Percentiles rank a stretch among this genome's conserved stretches.
Conservation (phyloP, 2,113 vertebrate genomes). For the Rhineura floridana region DNA sequence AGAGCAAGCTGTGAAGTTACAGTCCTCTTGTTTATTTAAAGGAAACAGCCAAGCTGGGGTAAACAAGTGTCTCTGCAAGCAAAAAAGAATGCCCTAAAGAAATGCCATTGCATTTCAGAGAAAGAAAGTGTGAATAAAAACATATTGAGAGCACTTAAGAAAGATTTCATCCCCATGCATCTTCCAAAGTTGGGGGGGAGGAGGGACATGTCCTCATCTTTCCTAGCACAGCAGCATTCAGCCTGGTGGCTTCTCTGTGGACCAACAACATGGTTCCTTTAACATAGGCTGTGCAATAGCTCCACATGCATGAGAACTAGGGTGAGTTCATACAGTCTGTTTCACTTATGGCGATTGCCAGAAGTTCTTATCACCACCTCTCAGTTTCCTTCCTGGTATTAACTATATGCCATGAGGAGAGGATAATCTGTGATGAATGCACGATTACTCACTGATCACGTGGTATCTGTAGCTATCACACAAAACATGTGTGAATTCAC, state of each 20-base stretch:
- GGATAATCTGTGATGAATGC: neutral
- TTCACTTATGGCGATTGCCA: neutral
- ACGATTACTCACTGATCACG: neutral
- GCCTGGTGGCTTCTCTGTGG: no score
- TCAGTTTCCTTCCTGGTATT: neutral
- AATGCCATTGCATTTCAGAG: neutral
- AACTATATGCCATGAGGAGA: neutral
- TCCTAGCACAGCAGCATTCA: neutral
- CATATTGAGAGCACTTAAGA: neutral
- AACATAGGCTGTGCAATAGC: neutral
- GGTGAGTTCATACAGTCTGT: conserved; percentile 9
- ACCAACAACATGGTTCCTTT: neutral
- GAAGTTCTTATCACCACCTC: neutral
- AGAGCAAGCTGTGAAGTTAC: conserved; percentile 18
- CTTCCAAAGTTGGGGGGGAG: neutral
- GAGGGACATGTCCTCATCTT: neutral
- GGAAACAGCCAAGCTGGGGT: neutral
- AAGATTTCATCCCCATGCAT: conserved; percentile 1
- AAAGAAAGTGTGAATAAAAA: neutral
- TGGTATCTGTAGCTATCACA: neutral
- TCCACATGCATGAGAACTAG: neutral
- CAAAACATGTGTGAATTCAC: conserved; percentile 5
- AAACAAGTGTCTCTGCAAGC: conserved; percentile 1
- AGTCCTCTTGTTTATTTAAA: neutral
- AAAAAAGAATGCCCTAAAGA: neutral